These are phyloP conservation scores for Hypena proboscidalis DNA, from an alignment of 2,888 invertebrate genomes.

Conservation along the genomic window DNA sequence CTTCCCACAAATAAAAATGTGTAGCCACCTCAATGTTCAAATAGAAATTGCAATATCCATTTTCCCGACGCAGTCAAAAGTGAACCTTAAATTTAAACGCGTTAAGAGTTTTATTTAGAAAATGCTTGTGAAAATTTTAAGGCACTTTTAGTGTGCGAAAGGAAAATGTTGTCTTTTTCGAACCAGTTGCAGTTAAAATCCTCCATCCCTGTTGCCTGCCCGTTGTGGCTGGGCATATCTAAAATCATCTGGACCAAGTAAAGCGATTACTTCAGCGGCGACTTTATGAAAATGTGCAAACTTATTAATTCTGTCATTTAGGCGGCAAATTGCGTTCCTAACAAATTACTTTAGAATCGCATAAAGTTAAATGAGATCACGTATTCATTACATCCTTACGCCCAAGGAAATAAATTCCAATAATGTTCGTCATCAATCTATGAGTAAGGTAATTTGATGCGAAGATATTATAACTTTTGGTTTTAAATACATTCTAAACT, in stretches of 20 bases:
- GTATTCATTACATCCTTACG: neutral
- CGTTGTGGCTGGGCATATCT: constrained; percentile 73
- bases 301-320: constrained; percentile 71
- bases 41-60: constrained; percentile 78
- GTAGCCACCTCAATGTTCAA: constrained; percentile 79
- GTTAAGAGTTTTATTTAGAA: constrained; percentile 50
- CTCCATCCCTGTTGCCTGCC: constrained; percentile 75
- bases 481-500: too few relatives aligned
- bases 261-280: constrained; percentile 74
- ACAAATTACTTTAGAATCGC: constrained; percentile 44
- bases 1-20: constrained; percentile 82
- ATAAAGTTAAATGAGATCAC: constrained; percentile 20
- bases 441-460: too few relatives aligned
- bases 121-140: constrained; percentile 43
- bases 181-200: constrained; percentile 82
- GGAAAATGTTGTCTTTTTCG: constrained; percentile 83
- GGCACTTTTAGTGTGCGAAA: constrained; percentile 51
- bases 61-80: constrained; percentile 52
- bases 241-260: constrained; percentile 82
- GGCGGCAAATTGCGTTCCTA: constrained; percentile 53
- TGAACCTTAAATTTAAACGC: constrained; percentile 45
- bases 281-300: constrained; percentile 78
- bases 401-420: too few relatives aligned
- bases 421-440: too few relatives aligned
- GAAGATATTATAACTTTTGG: too few relatives aligned